These are phyloP conservation scores for Galerucella calmariensis DNA, from an alignment of 2,888 invertebrate genomes.

Conservation along the genomic window DNA sequence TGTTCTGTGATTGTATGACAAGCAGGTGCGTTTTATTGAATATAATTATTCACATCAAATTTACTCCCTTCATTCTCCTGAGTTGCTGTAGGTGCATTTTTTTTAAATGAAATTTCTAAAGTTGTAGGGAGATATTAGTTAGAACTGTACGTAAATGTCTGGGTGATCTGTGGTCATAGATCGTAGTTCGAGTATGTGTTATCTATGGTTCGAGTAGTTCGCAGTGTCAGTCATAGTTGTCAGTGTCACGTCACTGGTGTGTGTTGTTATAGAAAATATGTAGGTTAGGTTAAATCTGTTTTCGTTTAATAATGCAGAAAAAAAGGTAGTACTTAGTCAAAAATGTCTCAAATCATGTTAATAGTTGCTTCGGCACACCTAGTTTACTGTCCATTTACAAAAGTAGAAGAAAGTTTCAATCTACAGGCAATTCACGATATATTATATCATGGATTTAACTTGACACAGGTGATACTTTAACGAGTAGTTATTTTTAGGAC, in stretches of 20 bases:
- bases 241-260: background rate
- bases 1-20: no score
- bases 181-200: no score
- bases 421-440: slow-evolving; percentile 98
- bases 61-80: no score
- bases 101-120: no score
- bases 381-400: slow-evolving; percentile 92
- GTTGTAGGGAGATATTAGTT: no score
- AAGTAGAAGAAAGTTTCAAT: slow-evolving; percentile 99
- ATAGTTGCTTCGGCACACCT: slow-evolving; percentile 83
- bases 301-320: slow-evolving; percentile 55
- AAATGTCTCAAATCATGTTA: slow-evolving; percentile 80
- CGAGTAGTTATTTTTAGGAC: slow-evolving; percentile 14
- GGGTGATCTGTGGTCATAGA: no score
- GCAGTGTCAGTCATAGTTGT: no score
- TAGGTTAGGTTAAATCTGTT: slow-evolving; percentile 58
- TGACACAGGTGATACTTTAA: slow-evolving; percentile 77
- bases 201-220: no score
- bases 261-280: slow-evolving; percentile 13
- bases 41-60: no score
- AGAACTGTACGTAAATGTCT: no score
- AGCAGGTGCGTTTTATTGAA: background rate
- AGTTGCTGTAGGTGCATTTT: no score
- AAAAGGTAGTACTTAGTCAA: slow-evolving; percentile 48
- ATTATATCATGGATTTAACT: slow-evolving; percentile 86